phyloP scores from a whole-genome alignment of 2,888 invertebrate species.

The Dicyrtomina minuta region DNA sequence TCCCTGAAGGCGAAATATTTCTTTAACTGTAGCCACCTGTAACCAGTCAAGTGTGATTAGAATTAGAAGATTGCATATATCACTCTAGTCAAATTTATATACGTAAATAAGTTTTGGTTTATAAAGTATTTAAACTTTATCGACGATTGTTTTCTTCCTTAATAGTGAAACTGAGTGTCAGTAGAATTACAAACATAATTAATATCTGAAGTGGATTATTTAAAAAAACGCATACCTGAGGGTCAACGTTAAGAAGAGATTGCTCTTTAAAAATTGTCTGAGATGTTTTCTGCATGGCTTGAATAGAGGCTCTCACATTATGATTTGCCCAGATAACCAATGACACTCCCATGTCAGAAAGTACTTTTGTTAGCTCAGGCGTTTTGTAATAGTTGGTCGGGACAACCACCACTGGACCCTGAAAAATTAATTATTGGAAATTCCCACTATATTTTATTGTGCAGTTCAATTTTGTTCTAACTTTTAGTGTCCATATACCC shows the following conservation, averaged over 20 bases:
- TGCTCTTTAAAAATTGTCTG: constrained; percentile 56
- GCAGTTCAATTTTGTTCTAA: background rate
- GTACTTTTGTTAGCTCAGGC: constrained; percentile 55
- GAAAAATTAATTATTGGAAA: constrained; percentile 3
- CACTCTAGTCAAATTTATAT: no score
- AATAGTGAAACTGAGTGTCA: no score
- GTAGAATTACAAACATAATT: no score
- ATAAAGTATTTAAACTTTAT: no score
- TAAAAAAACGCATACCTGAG: constrained; percentile 54
- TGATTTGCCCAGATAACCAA: constrained; percentile 60
- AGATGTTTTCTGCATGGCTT: constrained; percentile 57
- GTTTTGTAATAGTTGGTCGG: constrained; percentile 59
- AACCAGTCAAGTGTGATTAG: constrained; percentile 29
- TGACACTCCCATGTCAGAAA: constrained; percentile 57
- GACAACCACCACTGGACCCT: constrained; percentile 59
- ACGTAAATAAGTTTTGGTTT: no score
- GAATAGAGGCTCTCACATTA: constrained; percentile 57
- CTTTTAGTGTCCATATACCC: no score
- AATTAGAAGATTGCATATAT: no score
- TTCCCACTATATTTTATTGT: background rate
- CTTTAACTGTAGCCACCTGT: constrained; percentile 58
- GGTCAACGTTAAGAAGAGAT: constrained; percentile 56
- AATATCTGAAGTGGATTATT: constrained; percentile 5
- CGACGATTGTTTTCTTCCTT: no score
- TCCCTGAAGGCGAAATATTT: constrained; percentile 58